phyloP scores from a whole-genome alignment of 2,888 invertebrate species.

The Dryococelus australis region DNA sequence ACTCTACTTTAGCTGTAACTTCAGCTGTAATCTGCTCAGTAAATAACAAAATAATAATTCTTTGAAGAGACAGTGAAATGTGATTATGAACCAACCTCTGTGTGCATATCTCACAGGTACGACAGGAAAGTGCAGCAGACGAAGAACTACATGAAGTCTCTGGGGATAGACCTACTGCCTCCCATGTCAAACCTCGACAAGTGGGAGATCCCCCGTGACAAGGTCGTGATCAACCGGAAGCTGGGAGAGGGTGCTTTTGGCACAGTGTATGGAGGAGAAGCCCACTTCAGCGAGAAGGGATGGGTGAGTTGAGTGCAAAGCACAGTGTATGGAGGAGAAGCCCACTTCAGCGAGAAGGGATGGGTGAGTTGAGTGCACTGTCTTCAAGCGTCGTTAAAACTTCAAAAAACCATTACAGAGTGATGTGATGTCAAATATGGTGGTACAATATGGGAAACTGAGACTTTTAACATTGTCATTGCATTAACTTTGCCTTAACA shows the following conservation, averaged over 20 bases:
- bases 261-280: slow-evolving; percentile 85
- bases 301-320: slow-evolving; percentile 67
- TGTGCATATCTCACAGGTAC: slow-evolving; percentile 60
- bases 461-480: not conserved
- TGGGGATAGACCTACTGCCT: slow-evolving; percentile 69
- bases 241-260: slow-evolving; percentile 93
- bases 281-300: slow-evolving; percentile 71
- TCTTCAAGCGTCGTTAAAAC: no score
- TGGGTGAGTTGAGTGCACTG: slow-evolving; percentile 65
- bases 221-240: slow-evolving; percentile 84
- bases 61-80: not conserved
- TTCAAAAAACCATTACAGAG: no score
- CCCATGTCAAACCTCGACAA: slow-evolving; percentile 70
- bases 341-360: slow-evolving; percentile 71
- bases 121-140: slow-evolving; percentile 71
- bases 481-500: not conserved
- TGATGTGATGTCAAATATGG: no score
- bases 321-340: slow-evolving; percentile 94
- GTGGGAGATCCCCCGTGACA: slow-evolving; percentile 87
- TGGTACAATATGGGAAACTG: not conserved
- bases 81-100: no score
- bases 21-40: not conserved
- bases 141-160: slow-evolving; percentile 70
- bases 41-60: not conserved
- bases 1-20: no score